Evolutionary conservation across 1,140 invertebrate genomes (phyloP), one percentile per base, ranked within the genome.

Genomic region (Bombus sylvicola): DNA sequence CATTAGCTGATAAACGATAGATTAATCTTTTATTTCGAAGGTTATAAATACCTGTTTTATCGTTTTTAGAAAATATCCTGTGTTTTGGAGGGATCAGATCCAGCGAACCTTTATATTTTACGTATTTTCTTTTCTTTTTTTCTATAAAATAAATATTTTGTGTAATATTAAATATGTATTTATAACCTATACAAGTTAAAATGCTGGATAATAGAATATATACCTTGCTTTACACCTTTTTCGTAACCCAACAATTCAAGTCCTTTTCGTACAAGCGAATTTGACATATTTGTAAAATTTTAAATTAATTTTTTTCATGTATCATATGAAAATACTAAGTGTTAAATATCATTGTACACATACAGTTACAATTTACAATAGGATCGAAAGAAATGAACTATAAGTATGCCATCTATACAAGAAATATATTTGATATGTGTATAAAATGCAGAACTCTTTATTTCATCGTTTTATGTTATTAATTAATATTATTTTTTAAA

Each of bases 221-320:
- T 84, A 94, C 92, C 92, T 89, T 87, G 77, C 62, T 88, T 90
- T 34, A 87, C 37, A 84, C 83, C 66, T 68, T 89, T 86, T 34
- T 93, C 89, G 31, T 90, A 92, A 6, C 88, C 89, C 12, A 94
- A 81, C 66, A 94, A 85, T 43, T 94, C 93, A 73, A 95, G 90
- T 81, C 94, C 94, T 87, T 94, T 91, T 34, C 89, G 89, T 64
- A 94, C 90, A 39, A 95, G 91, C 25, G 91, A 92, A 64, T 92
- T 92, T 82, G 94, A 94, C 94, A 95, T 95, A 87, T 92, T 89
- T 77, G 62, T 72, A 0, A 69, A n/a, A 78, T 62, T 10, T 80
- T 31, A 85, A 81, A 28, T 83, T 31, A 71, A 76, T 81, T 39
- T 41, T 39, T 43, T 43, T 28, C 47, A 12, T 28, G 22, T 39